Evolutionary conservation across 2,888 invertebrate genomes (phyloP), one percentile per base, ranked within the genome.

Genomic region (Anthrax anthrax): DNA sequence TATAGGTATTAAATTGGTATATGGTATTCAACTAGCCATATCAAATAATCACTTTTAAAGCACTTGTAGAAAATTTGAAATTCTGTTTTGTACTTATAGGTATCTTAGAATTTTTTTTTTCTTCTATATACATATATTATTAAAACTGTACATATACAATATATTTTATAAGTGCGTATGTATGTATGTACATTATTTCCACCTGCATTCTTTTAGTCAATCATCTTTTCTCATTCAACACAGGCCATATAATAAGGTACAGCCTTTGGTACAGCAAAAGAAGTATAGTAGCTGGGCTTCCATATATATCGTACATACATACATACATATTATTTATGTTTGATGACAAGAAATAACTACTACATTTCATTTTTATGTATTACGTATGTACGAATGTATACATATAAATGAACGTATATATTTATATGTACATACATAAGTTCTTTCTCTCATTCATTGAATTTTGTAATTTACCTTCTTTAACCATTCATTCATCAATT

Each of bases 141-240:
- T 23, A 6, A 6, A 6, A 23, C 8, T 4, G 4, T 23, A 23
- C 23, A 23, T 6, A 23, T 23, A 8, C 4, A 23, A 23, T 23
- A 23, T 23, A 23, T 8, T 23, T 23, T n/a, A n/a, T n/a, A n/a
- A n/a, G n/a, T n/a, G n/a, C n/a, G n/a, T n/a, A n/a, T n/a, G n/a
- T n/a, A n/a, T 9, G 29, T 32, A 32, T 32, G 29, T 32, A 32
- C 23, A 23, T 23, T 40, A 32, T 39, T 45, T 32, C 45, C 45
- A 45, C 23, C 45, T 40, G 45, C 50, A 51, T 51, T 51, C 51
- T 44, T 47, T 47, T 36, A 49, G 49, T 51, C 51, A 51, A 51
- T 51, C 51, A 51, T 51, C 51, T 47, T n/a, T n/a, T 48, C 47
- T 48, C 50, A 51, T 48, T 51, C 50, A 50, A 50, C 45, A 47